Conservation (phyloP, 2,888 invertebrate genomes). For the Andrena marginata region DNA sequence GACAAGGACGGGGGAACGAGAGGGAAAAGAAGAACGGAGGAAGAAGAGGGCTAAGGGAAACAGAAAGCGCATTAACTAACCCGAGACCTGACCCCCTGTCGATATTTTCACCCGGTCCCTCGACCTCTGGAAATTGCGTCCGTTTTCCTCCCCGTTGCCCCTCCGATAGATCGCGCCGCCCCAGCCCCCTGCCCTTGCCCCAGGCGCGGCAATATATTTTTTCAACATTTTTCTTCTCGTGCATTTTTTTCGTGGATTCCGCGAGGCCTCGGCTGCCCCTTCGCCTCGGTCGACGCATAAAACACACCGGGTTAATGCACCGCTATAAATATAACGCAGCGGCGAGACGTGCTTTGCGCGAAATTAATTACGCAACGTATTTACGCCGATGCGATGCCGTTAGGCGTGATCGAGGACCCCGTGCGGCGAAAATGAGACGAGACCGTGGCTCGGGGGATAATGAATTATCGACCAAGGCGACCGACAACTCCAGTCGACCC, state of each 20-base stretch:
- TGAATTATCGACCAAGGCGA: slow-evolving; percentile 64
- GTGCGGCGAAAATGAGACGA: slow-evolving; percentile 72
- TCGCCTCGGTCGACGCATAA: slow-evolving; percentile 55
- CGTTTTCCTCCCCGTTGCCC: slow-evolving; percentile 39
- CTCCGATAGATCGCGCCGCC: not conserved
- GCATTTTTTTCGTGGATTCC: slow-evolving; percentile 34
- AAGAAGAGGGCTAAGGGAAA: slow-evolving; percentile 38
- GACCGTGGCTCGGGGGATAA: slow-evolving; percentile 52
- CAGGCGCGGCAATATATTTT: slow-evolving; percentile 1
- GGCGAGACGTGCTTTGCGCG: slow-evolving; percentile 62
- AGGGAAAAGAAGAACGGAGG: slow-evolving; percentile 9
- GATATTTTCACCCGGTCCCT: slow-evolving; percentile 71
- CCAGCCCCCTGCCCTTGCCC: slow-evolving; percentile 18
- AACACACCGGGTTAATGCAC: slow-evolving; percentile 71
- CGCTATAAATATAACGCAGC: slow-evolving; percentile 71
- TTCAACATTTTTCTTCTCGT: slow-evolving; percentile 21
- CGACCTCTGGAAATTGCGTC: slow-evolving; percentile 69
- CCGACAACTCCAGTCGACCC: slow-evolving; percentile 39
- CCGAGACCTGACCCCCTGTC: slow-evolving; percentile 73
- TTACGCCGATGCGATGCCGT: slow-evolving; percentile 73
- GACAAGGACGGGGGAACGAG: slow-evolving; percentile 31
- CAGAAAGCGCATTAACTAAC: slow-evolving; percentile 71
- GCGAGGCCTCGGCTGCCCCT: slow-evolving; percentile 13
- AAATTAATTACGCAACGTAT: slow-evolving; percentile 75
- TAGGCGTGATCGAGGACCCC: slow-evolving; percentile 73